A percentile compares a stretch with the other conserved stretches of the same genome.
phyloP scores from a whole-genome alignment of 2,888 invertebrate species.

The Suillia variegata region DNA sequence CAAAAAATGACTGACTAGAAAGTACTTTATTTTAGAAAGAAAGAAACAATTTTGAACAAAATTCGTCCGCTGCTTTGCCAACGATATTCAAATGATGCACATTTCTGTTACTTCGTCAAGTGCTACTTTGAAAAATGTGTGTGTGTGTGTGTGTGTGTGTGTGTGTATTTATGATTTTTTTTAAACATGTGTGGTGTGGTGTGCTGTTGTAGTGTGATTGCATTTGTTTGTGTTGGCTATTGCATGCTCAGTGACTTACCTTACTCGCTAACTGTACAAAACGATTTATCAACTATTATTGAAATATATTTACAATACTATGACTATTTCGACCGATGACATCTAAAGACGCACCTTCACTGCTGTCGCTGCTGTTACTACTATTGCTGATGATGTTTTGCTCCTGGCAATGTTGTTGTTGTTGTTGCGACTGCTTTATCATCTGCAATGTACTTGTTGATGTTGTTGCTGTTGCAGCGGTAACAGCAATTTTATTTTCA shows the following conservation, averaged over 20 bases:
- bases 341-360: constrained; percentile 26
- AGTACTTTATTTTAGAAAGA: too few species aligned
- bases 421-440: constrained; percentile 25
- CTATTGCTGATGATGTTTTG: neutral
- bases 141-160: constrained; percentile 19
- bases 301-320: constrained; percentile 38
- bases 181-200: neutral
- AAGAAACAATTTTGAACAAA: too few species aligned
- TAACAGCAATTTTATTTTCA: neutral
- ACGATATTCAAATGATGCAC: too few species aligned
- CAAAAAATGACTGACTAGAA: too few species aligned
- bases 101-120: too few species aligned
- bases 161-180: constrained; percentile 10
- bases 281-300: constrained; percentile 31
- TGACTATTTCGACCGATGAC: constrained; percentile 34
- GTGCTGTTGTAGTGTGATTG: neutral
- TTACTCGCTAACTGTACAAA: neutral
- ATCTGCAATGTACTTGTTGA: constrained; percentile 25
- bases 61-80: too few species aligned
- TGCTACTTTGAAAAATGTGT: too few species aligned
- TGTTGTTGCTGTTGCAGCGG: constrained; percentile 4
- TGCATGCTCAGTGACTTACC: neutral
- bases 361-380: constrained; percentile 3
- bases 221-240: neutral
- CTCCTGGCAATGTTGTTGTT: constrained; percentile 1